Evolutionary conservation across 92 coral and sea anemone genomes (phyloP).

Genomic region (Paragorgia papillata): DNA sequence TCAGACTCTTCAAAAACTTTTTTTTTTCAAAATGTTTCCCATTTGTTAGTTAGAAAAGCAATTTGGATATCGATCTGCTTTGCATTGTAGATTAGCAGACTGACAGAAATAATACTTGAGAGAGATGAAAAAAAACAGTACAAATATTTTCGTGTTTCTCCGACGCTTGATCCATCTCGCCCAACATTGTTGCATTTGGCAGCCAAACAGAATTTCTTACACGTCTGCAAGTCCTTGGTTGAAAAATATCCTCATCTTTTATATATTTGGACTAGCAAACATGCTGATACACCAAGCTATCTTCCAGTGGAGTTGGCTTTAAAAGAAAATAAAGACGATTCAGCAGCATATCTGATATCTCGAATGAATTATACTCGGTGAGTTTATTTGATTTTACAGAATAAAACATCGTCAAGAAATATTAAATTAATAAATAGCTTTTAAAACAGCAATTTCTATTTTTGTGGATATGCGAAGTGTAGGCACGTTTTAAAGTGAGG

Average conservation of each 20-base stretch:
- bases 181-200: slow-evolving; percentile 92
- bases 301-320: slow-evolving; percentile 86
- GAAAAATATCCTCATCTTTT: slow-evolving; percentile 70
- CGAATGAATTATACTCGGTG: slow-evolving; percentile 96
- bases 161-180: slow-evolving; percentile 67
- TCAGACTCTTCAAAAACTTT: no score
- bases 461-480: no score
- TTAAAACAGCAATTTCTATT: no score
- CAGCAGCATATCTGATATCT: slow-evolving; percentile 83
- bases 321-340: slow-evolving; percentile 64
- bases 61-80: no score
- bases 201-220: slow-evolving; percentile 75
- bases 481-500: no score
- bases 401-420: no score
- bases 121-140: slow-evolving; percentile 67
- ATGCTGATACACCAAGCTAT: slow-evolving; percentile 52
- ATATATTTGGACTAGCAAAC: slow-evolving; percentile 74
- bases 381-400: no score
- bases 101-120: slow-evolving; percentile 82
- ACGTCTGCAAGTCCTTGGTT: slow-evolving; percentile 75
- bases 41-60: no score
- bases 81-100: slow-evolving; percentile 78
- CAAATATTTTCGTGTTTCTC: slow-evolving; percentile 78
- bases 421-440: no score
- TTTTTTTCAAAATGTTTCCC: no score